A percentile compares a stretch with the other conserved stretches of the same genome.
These are phyloP conservation scores for Parnassius orleans DNA, from an alignment of 2,888 invertebrate genomes.

Conservation along the genomic window DNA sequence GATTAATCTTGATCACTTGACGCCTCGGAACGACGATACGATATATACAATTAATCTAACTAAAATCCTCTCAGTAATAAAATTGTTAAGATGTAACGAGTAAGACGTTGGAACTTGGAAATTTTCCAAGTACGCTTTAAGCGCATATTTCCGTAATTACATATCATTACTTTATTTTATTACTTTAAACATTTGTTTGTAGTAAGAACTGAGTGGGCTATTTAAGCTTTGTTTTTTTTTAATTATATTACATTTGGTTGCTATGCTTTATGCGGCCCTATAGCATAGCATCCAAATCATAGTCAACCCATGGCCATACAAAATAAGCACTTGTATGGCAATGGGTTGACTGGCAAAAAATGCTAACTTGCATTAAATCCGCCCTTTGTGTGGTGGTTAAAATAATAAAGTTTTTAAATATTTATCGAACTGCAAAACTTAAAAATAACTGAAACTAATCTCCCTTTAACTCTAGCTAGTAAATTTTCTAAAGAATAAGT, in stretches of 20 bases:
- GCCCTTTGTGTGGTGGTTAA: no score
- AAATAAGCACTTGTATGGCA: no score
- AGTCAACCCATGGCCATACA: no score
- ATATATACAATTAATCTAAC: conserved; percentile 15
- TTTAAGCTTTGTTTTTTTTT: background rate
- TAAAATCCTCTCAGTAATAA: conserved; percentile 10
- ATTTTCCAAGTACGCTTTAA: conserved; percentile 10
- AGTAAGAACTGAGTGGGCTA: background rate
- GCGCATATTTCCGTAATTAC: conserved; percentile 22
- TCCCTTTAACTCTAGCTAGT: no score
- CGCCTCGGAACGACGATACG: background rate
- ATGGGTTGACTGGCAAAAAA: no score
- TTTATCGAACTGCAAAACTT: no score
- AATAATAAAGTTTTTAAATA: no score
- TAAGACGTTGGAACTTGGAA: conserved; percentile 19
- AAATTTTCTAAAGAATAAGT: no score
- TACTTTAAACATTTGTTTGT: conserved; percentile 3
- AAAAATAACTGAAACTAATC: no score
- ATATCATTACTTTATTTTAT: conserved; percentile 13
- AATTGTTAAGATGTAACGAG: conserved; percentile 17
- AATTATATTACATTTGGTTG: background rate
- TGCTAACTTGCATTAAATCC: no score
- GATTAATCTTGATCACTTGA: conserved; percentile 11
- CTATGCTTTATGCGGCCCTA: background rate
- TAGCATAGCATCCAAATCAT: no score